A percentile compares a stretch with the other conserved stretches of the same genome.
Evolutionary conservation across 2,113 vertebrate genomes (phyloP).

Genomic region (Macquaria australasica): DNA sequence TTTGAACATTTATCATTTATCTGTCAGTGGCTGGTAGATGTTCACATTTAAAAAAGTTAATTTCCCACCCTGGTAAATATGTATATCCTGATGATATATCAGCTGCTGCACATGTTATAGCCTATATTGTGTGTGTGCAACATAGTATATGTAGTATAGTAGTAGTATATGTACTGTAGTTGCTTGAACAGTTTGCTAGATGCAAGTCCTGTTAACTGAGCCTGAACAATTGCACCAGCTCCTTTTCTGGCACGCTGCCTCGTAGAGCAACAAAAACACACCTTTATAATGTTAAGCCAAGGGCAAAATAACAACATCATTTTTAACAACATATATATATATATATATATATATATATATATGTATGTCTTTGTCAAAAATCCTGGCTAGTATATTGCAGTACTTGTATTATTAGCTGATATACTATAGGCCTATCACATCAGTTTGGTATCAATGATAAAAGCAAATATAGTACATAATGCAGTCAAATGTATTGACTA

Average conservation of each 20-base stretch:
- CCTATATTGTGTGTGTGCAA: not conserved
- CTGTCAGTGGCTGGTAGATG: no score
- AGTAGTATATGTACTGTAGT: no score
- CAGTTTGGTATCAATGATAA: not conserved
- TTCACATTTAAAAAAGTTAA: no score
- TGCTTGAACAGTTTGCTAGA: not conserved
- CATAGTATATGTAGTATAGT: no score
- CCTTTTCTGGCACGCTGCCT: not conserved
- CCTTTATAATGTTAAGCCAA: not conserved
- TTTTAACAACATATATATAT: no score
- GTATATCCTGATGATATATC: not conserved
- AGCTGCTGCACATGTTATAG: not conserved
- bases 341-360: no score
- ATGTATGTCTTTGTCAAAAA: not conserved
- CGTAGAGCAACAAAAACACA: not conserved
- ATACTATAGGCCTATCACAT: not conserved
- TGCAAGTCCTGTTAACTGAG: not conserved
- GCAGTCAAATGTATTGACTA: not conserved
- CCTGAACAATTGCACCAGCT: not conserved
- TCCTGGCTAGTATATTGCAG: not conserved
- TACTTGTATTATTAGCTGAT: not conserved
- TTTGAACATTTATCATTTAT: no score
- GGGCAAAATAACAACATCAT: not conserved
- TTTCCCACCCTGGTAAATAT: not conserved
- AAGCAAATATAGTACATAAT: not conserved